Conservation (phyloP, 2,113 vertebrate genomes). For the Osmerus mordax region DNA sequence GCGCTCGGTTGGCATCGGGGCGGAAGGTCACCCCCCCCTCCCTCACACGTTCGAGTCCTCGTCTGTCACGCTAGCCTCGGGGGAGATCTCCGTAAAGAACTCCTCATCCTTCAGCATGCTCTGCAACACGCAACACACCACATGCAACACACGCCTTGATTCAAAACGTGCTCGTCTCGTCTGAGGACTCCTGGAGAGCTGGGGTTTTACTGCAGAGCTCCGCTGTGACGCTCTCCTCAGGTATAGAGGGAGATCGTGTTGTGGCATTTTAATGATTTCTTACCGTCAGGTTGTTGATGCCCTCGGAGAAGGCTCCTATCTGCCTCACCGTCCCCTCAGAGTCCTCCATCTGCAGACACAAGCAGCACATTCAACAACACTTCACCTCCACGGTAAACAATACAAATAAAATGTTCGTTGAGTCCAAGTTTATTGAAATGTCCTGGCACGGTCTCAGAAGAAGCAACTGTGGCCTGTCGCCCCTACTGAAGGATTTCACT, state of each 20-base stretch:
- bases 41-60: slow-evolving; percentile 75
- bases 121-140: slow-evolving; percentile 62
- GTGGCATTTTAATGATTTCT: slow-evolving; percentile 44
- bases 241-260: not conserved
- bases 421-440: no score
- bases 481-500: no score
- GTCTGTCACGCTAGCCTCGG: slow-evolving; percentile 71
- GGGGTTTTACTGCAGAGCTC: not conserved
- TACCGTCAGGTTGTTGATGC: slow-evolving; percentile 96
- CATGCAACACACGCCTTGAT: not conserved
- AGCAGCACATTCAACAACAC: not conserved
- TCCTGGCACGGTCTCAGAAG: no score
- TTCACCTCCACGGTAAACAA: not conserved
- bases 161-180: not conserved
- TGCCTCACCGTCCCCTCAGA: slow-evolving; percentile 92
- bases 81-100: slow-evolving; percentile 81
- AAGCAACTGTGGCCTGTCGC: no score
- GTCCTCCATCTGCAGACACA: slow-evolving; percentile 85
- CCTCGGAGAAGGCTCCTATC: slow-evolving; percentile 94
- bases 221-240: not conserved
- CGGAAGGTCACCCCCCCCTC: not conserved
- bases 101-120: slow-evolving; percentile 95
- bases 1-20: slow-evolving; percentile 4
- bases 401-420: not conserved
- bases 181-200: not conserved